These are phyloP conservation scores for Garra rufa DNA, from an alignment of 2,113 vertebrate species.

Conservation along the genomic window DNA sequence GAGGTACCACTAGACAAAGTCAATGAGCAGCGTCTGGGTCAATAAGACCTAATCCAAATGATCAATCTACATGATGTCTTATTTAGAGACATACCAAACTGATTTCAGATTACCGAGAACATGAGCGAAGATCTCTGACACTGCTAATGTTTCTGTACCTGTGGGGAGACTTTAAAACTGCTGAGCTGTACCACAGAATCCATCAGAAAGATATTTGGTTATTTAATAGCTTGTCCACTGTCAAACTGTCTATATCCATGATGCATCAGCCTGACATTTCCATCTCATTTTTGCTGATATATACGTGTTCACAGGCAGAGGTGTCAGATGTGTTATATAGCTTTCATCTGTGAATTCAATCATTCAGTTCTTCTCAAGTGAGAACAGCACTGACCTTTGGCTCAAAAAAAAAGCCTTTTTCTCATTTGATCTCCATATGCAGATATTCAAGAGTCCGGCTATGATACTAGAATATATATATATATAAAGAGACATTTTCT, in stretches of 20 bases:
- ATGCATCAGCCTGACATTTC: conserved; percentile 26
- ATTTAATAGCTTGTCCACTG: conserved; percentile 8
- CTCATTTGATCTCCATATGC: not conserved
- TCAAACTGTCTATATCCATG: not conserved
- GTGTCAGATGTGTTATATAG: not conserved
- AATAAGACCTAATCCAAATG: conserved; percentile 19
- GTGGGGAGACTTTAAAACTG: not conserved
- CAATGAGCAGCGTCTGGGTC: not conserved
- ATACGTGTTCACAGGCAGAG: not conserved
- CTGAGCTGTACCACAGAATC: not conserved
- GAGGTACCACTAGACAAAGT: not conserved
- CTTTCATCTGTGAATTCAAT: not conserved
- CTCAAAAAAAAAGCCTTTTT: not conserved
- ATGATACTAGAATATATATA: not conserved
- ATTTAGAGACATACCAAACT: not conserved
- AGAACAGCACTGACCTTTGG: conserved; percentile 22
- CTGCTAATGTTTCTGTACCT: not conserved
- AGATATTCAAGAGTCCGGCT: not conserved
- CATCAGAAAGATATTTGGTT: not conserved
- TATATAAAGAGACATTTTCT: no score
- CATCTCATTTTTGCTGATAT: not conserved
- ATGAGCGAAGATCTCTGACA: not conserved
- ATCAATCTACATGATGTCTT: not conserved
- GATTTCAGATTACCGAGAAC: not conserved
- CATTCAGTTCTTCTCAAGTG: conserved; percentile 10